Conservation (phyloP, 2,888 invertebrate species). For the Adelphocoris suturalis region DNA sequence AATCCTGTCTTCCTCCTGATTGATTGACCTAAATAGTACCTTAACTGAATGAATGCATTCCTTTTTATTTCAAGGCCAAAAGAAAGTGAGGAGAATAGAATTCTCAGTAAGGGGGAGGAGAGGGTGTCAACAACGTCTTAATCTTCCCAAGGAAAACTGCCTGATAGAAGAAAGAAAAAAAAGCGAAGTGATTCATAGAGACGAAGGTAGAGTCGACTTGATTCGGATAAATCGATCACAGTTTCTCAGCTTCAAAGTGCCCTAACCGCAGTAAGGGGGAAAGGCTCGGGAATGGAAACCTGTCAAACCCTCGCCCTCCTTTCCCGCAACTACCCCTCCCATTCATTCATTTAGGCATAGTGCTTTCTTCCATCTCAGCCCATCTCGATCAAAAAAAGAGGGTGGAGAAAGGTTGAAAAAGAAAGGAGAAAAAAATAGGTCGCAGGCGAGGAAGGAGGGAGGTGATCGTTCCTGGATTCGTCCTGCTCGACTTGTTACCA, state of each 20-base stretch:
- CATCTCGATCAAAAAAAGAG: not conserved
- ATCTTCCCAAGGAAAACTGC: conserved; percentile 32
- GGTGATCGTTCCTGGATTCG: conserved; percentile 44
- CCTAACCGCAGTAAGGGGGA: not conserved
- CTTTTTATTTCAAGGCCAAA: too few relatives aligned
- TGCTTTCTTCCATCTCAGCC: conserved; percentile 43
- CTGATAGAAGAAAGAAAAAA: not conserved
- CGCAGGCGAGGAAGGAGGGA: not conserved
- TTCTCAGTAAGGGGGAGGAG: too few relatives aligned
- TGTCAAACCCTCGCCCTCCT: conserved; percentile 17
- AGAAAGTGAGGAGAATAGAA: too few relatives aligned
- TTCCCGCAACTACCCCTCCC: not conserved
- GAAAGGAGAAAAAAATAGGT: not conserved
- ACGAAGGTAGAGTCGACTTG: conserved; percentile 48
- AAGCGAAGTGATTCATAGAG: conserved; percentile 46
- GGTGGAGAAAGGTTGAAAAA: not conserved
- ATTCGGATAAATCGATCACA: conserved; percentile 58
- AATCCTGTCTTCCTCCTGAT: too few relatives aligned
- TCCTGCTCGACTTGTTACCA: conserved; percentile 49
- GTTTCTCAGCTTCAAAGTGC: conserved; percentile 23
- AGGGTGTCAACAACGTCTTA: conserved; percentile 31
- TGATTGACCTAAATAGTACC: too few relatives aligned
- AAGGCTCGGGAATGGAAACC: conserved; percentile 19
- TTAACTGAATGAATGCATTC: too few relatives aligned
- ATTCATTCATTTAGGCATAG: conserved; percentile 59